These are phyloP conservation scores for Alectoris magna DNA, from an alignment of 2,797 vertebrate species.

Conservation along the genomic window DNA sequence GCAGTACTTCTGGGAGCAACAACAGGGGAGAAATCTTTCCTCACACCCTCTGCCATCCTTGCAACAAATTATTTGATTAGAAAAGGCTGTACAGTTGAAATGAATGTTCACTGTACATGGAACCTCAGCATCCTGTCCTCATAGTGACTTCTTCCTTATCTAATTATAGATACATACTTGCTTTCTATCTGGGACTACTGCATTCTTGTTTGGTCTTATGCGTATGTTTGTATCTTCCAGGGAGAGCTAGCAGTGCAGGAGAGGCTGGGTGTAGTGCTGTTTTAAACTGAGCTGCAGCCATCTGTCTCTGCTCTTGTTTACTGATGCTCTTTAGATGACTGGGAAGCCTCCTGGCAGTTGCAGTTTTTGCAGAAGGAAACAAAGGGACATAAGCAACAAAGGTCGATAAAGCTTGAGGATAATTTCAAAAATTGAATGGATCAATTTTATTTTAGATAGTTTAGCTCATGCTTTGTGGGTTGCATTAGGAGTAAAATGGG, in stretches of 20 bases:
- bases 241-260: background rate
- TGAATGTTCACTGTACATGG: background rate
- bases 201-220: background rate
- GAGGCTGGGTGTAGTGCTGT: background rate
- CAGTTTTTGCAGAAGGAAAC: constrained; percentile 38
- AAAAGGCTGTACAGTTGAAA: background rate
- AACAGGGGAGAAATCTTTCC: background rate
- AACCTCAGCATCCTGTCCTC: background rate
- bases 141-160: background rate
- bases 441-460: constrained; percentile 19
- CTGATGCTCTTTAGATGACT: constrained; percentile 63
- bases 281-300: constrained; percentile 61
- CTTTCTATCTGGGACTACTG: background rate
- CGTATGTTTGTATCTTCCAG: background rate
- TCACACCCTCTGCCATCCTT: background rate
- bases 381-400: constrained; percentile 25
- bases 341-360: constrained; percentile 45
- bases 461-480: background rate
- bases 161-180: background rate
- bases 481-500: background rate
- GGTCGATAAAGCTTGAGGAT: background rate
- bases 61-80: background rate
- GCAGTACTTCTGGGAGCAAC: background rate
- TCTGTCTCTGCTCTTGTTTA: constrained; percentile 71
- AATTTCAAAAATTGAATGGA: background rate